Conservation (phyloP, 2,113 vertebrate genomes). For the Laticauda laticaudata region DNA sequence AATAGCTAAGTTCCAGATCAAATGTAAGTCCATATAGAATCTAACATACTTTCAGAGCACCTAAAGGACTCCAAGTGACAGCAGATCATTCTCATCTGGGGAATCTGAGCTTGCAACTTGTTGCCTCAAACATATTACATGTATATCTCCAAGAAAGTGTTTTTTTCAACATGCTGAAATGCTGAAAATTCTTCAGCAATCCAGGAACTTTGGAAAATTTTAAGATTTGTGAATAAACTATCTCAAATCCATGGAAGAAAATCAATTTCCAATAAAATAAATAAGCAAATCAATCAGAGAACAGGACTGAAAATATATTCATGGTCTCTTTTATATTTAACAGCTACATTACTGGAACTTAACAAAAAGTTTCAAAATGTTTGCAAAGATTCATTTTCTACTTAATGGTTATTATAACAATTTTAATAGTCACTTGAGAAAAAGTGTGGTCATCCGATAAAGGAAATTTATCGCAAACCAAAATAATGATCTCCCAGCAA, state of each 20-base stretch:
- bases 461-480: conserved; percentile 14
- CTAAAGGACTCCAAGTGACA: not conserved
- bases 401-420: conserved; percentile 18
- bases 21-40: not conserved
- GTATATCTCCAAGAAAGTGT: not conserved
- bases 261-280: not conserved
- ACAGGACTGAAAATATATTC: not conserved
- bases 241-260: not conserved
- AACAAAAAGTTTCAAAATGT: conserved; percentile 2
- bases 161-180: not conserved
- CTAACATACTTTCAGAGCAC: not conserved
- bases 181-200: not conserved
- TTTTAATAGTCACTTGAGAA: not conserved
- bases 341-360: not conserved
- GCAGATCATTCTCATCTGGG: not conserved
- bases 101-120: not conserved
- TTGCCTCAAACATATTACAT: not conserved
- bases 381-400: not conserved
- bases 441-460: not conserved
- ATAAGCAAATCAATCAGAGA: not conserved
- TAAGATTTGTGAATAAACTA: not conserved
- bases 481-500: conserved; percentile 13
- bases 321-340: not conserved
- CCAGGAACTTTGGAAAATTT: not conserved
- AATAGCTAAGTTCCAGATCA: not conserved